A percentile compares a stretch with the other conserved stretches of the same genome.
Evolutionary conservation across 2,888 invertebrate genomes (phyloP).

Genomic region (Cactoblastis cactorum): DNA sequence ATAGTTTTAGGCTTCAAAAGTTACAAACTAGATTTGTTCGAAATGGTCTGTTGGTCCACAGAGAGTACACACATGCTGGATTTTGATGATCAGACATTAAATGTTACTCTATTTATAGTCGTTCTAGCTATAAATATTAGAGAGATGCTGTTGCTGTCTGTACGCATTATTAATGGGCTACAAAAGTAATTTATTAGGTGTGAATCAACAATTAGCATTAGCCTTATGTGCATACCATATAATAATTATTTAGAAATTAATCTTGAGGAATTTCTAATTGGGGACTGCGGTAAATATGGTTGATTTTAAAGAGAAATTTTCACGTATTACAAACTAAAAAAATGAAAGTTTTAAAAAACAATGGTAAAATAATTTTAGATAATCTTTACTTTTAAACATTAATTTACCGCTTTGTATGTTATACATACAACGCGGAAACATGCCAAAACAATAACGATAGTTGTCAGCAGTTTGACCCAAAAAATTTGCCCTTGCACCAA

Average conservation of each 20-base stretch:
- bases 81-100: neutral
- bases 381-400: neutral
- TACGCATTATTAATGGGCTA: neutral
- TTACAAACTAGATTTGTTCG: constrained; percentile 7
- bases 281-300: too few relatives aligned
- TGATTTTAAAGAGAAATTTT: too few relatives aligned
- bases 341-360: too few relatives aligned
- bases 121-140: constrained; percentile 2
- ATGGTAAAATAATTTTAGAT: too few relatives aligned
- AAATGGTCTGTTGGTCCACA: neutral
- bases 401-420: neutral
- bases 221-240: neutral
- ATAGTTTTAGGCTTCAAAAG: neutral
- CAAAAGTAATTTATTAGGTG: neutral
- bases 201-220: constrained; percentile 1
- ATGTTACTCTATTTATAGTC: neutral
- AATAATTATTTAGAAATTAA: neutral
- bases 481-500: neutral
- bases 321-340: too few relatives aligned
- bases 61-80: neutral
- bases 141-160: constrained; percentile 2
- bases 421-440: neutral
- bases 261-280: too few relatives aligned
- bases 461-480: neutral
- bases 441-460: neutral